phyloP scores from a whole-genome alignment of 2,113 vertebrate species.

The Diadophis punctatus region DNA sequence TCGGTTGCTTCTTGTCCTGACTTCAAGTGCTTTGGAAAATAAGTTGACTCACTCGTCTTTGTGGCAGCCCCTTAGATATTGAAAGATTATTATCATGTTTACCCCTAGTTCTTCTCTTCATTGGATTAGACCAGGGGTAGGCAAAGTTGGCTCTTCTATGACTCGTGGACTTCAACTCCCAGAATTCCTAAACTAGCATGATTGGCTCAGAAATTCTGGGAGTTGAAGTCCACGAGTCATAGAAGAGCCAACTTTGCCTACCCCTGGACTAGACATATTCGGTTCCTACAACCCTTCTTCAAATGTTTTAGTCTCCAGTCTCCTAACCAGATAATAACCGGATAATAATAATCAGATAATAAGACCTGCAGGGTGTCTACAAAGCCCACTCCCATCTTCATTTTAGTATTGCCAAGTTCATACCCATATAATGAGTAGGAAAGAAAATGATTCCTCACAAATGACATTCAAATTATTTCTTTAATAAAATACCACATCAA shows the following conservation, averaged over 20 bases:
- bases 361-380: neutral
- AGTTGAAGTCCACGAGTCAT: no score
- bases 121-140: no score
- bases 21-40: neutral
- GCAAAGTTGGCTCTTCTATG: no score
- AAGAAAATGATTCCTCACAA: constrained; percentile 47
- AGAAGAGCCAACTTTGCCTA: no score
- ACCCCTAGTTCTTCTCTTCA: neutral
- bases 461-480: constrained; percentile 65
- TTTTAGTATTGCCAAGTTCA: neutral
- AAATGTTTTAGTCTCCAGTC: neutral
- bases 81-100: neutral
- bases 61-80: neutral
- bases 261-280: neutral
- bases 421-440: constrained; percentile 9
- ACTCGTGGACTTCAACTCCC: no score
- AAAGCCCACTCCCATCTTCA: neutral
- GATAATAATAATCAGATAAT: neutral
- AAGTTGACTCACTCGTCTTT: neutral
- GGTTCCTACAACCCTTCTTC: neutral
- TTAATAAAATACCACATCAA: constrained; percentile 63
- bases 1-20: neutral
- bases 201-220: no score
- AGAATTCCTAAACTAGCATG: no score
- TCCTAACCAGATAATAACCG: neutral